A percentile compares a stretch with the other conserved stretches of the same genome.
Evolutionary conservation across 2,888 invertebrate species (phyloP).

Genomic region (Morpho deidamia): DNA sequence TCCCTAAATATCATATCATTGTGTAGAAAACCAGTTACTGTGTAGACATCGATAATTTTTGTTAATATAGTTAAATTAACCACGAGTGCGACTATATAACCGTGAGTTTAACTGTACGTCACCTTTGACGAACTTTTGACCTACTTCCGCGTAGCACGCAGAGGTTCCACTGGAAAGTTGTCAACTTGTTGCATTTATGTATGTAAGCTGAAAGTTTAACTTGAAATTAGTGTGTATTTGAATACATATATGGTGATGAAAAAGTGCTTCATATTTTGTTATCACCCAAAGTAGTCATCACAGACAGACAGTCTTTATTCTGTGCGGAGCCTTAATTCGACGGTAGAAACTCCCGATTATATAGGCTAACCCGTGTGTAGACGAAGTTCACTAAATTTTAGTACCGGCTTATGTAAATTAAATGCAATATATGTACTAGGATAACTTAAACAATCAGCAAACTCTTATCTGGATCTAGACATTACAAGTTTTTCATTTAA

Average conservation of each 20-base stretch:
- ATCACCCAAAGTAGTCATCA: too few relatives aligned
- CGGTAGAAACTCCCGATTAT: background rate
- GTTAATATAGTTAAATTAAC: constrained; percentile 13
- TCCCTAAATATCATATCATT: constrained; percentile 22
- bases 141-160: too few relatives aligned
- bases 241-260: too few relatives aligned
- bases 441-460: constrained; percentile 9
- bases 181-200: too few relatives aligned
- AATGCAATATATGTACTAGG: constrained; percentile 16
- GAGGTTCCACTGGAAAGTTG: too few relatives aligned
- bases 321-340: too few relatives aligned
- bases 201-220: too few relatives aligned
- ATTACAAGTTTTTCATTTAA: constrained; percentile 23
- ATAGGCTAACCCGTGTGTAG: background rate
- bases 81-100: background rate
- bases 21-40: constrained; percentile 15
- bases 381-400: constrained; percentile 4
- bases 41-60: constrained; percentile 16
- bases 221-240: too few relatives aligned
- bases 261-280: too few relatives aligned
- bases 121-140: too few relatives aligned
- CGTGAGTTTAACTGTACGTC: background rate
- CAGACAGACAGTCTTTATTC: too few relatives aligned
- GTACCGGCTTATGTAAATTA: constrained; percentile 16
- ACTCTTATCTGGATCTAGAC: constrained; percentile 32